A percentile compares a stretch with the other conserved stretches of the same genome.
Conservation (phyloP, 2,888 invertebrate genomes). For the Sphinx pinastri region DNA sequence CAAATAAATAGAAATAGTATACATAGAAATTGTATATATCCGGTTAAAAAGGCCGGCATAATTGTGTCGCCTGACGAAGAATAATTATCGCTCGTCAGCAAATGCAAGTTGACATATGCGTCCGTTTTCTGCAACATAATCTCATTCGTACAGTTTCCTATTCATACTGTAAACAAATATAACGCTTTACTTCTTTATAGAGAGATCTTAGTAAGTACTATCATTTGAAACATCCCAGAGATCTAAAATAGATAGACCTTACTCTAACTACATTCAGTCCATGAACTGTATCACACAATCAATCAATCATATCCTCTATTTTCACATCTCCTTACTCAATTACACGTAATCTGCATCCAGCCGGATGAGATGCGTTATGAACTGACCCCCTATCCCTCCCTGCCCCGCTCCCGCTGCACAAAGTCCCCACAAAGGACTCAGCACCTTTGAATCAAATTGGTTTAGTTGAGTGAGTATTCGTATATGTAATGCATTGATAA, state of each 20-base stretch:
- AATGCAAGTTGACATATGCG: too few relatives aligned
- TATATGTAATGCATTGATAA: conserved; percentile 3
- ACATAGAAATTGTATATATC: too few relatives aligned
- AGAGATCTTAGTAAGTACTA: too few relatives aligned
- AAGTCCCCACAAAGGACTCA: conserved; percentile 13
- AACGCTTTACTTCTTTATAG: too few relatives aligned
- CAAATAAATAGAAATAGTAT: too few relatives aligned
- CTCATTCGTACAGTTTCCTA: too few relatives aligned
- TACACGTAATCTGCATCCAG: conserved; percentile 18
- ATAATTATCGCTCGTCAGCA: too few relatives aligned
- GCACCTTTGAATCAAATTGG: conserved; percentile 19
- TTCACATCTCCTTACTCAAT: conserved; percentile 20
- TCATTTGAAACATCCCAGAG: too few relatives aligned
- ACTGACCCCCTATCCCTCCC: background rate
- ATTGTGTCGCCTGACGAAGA: too few relatives aligned
- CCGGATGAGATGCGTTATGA: conserved; percentile 19
- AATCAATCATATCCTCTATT: conserved; percentile 17
- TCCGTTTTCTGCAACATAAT: too few relatives aligned
- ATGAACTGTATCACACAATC: conserved; percentile 2
- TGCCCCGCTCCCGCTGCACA: background rate
- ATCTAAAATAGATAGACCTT: background rate
- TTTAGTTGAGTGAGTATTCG: conserved; percentile 9
- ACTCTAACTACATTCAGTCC: background rate
- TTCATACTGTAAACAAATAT: too few relatives aligned
- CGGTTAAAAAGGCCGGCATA: too few relatives aligned